Evolutionary conservation across 2,797 vertebrate species (phyloP).

Genomic region (Sebastes steindachneri): DNA sequence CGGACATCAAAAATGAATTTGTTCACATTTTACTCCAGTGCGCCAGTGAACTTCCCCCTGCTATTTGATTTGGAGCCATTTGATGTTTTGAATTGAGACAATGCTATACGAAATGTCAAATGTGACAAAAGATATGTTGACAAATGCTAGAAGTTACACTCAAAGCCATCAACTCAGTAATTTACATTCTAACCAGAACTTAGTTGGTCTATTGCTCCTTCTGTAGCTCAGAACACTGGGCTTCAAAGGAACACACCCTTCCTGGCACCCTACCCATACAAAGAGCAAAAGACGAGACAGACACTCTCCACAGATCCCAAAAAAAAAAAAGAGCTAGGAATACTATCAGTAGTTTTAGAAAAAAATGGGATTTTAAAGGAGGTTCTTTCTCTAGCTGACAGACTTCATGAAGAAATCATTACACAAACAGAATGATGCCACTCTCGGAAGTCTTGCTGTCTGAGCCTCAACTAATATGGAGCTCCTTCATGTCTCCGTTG

Average conservation of each 20-base stretch:
- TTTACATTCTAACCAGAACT: background rate
- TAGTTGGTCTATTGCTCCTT: background rate
- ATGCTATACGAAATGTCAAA: background rate
- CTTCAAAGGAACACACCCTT: background rate
- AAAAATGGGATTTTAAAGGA: background rate
- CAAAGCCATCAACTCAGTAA: background rate
- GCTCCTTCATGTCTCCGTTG: background rate
- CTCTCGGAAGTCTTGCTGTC: background rate
- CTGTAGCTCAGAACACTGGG: background rate
- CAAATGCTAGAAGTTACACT: background rate
- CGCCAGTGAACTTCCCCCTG: too few relatives aligned
- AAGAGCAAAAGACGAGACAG: background rate
- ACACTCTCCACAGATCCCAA: background rate
- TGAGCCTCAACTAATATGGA: background rate
- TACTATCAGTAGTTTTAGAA: background rate
- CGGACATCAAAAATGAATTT: too few relatives aligned
- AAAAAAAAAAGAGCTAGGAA: background rate
- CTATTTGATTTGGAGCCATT: background rate
- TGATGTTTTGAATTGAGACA: background rate
- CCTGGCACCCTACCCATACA: background rate
- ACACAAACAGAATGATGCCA: background rate
- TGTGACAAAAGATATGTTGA: background rate
- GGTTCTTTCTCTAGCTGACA: background rate
- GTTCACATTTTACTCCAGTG: too few relatives aligned
- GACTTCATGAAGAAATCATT: constrained; percentile 5